Percentiles rank a stretch among this genome's conserved stretches.
Conservation (phyloP, 2,797 vertebrate genomes). For the Halcyon leucocephala region DNA sequence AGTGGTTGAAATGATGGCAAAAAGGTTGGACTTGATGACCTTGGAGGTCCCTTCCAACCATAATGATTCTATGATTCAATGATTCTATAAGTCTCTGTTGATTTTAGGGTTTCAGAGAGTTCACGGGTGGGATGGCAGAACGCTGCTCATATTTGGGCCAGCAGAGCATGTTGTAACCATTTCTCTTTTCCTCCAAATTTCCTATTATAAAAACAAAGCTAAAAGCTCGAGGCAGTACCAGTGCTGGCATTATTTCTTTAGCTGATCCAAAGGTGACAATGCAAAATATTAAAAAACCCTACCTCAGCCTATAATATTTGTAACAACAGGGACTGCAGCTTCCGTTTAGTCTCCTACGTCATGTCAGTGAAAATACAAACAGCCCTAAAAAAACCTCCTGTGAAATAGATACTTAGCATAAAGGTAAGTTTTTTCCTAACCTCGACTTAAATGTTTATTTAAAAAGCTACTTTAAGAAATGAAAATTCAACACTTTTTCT, state of each 20-base stretch:
- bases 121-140: background rate
- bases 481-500: background rate
- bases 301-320: background rate
- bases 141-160: background rate
- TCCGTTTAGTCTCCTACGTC: background rate
- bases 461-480: background rate
- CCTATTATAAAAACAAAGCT: background rate
- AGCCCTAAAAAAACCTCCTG: background rate
- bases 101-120: background rate
- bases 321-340: background rate
- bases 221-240: background rate
- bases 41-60: no score
- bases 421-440: background rate
- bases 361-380: background rate
- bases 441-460: background rate
- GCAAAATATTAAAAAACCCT: background rate
- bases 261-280: background rate
- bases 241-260: background rate
- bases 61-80: no score
- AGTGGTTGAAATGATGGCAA: no score
- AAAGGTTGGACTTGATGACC: no score
- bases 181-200: background rate
- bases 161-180: background rate
- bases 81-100: background rate
- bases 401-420: background rate